Conservation (phyloP, 2,797 vertebrate genomes). For the Coregonus sp. region DNA sequence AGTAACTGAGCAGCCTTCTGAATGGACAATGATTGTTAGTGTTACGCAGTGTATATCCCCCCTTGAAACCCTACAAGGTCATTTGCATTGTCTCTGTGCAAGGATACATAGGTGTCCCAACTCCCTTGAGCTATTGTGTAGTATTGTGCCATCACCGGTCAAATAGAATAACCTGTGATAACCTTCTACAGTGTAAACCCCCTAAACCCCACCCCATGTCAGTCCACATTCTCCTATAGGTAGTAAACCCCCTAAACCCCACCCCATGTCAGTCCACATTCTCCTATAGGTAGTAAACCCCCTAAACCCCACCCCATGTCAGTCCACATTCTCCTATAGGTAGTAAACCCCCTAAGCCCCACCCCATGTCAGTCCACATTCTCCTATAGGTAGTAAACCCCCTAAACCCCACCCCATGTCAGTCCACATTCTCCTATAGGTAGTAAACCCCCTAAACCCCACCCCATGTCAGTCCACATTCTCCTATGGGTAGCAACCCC, state of each 20-base stretch:
- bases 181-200: too few relatives aligned
- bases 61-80: neutral
- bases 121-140: neutral
- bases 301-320: too few relatives aligned
- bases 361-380: too few relatives aligned
- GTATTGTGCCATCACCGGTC: conserved; percentile 26
- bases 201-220: neutral
- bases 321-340: too few relatives aligned
- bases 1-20: neutral
- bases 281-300: too few relatives aligned
- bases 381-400: too few relatives aligned
- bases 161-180: conserved; percentile 6
- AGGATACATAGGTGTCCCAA: neutral
- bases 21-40: neutral
- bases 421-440: neutral
- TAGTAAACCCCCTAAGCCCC: too few relatives aligned
- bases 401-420: neutral
- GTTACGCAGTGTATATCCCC: too few relatives aligned
- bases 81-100: neutral
- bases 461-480: neutral
- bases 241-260: too few relatives aligned
- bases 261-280: too few relatives aligned
- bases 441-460: neutral
- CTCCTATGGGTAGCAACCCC: neutral
- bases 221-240: neutral